Evolutionary conservation across 2,113 vertebrate genomes (phyloP).

Genomic region (Alosa alosa): DNA sequence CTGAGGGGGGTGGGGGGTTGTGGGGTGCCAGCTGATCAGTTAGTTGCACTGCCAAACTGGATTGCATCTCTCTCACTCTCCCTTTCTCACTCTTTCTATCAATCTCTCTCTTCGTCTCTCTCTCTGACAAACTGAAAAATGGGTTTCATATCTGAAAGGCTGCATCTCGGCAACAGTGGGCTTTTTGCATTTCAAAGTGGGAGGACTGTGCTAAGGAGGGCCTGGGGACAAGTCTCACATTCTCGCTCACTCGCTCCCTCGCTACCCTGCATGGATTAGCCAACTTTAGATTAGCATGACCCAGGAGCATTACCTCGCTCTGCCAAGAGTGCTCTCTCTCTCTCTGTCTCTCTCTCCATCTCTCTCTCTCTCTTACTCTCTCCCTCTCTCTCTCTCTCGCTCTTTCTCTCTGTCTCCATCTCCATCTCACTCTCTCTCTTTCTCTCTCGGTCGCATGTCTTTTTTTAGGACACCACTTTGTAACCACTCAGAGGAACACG

Average conservation of each 20-base stretch:
- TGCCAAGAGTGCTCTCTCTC: background rate
- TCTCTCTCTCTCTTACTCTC: background rate
- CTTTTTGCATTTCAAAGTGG: constrained; percentile 63
- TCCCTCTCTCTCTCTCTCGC: background rate
- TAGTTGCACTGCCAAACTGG: constrained; percentile 40
- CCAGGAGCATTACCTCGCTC: background rate
- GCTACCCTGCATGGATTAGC: constrained; percentile 21
- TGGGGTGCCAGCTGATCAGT: constrained; percentile 15
- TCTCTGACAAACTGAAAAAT: constrained; percentile 39
- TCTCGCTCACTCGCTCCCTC: background rate
- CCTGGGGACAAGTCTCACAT: constrained; percentile 19
- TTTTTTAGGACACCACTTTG: constrained; percentile 31
- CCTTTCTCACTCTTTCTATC: background rate
- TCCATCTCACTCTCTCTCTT: background rate
- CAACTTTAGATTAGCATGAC: constrained; percentile 32
- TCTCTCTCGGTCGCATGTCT: background rate
- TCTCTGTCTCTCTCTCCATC: background rate
- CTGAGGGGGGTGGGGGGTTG: background rate
- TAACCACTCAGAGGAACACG: constrained; percentile 38
- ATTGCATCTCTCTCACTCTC: constrained; percentile 25
- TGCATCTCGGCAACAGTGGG: constrained; percentile 54
- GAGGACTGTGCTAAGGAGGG: constrained; percentile 23
- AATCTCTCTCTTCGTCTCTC: constrained; percentile 38
- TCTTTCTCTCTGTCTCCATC: background rate
- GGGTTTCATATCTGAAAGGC: constrained; percentile 58